Conservation (phyloP, 2,113 vertebrate species). For the Chunga burmeisteri region DNA sequence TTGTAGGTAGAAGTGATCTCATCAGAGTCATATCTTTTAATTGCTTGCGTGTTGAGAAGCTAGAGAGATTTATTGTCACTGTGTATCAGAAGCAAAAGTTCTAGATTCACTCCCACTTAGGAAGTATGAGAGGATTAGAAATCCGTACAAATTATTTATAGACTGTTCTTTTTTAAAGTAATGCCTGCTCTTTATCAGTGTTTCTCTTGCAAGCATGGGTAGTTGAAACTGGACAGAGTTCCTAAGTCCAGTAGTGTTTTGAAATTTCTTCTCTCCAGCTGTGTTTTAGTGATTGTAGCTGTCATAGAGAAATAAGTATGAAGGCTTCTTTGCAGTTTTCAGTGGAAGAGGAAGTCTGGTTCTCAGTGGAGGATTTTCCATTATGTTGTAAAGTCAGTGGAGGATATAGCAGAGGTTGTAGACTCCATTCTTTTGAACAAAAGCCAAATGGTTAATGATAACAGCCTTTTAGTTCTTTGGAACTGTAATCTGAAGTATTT, state of each 20-base stretch:
- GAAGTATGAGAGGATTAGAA: not conserved
- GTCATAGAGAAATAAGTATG: not conserved
- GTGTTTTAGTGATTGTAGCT: not conserved
- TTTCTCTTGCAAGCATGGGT: not conserved
- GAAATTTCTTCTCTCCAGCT: slow-evolving; percentile 6
- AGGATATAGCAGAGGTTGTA: not conserved
- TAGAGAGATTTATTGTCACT: not conserved
- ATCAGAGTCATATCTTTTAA: not conserved
- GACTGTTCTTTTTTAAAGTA: not conserved
- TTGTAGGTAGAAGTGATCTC: slow-evolving; percentile 12
- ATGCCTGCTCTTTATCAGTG: not conserved
- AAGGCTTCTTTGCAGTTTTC: not conserved
- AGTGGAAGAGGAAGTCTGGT: not conserved
- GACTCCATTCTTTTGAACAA: not conserved
- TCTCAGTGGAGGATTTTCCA: not conserved
- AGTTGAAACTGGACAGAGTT: not conserved
- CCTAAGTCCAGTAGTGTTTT: not conserved
- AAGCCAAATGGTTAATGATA: not conserved
- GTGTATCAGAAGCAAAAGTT: not conserved
- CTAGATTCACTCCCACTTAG: not conserved
- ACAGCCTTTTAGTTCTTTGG: not conserved
- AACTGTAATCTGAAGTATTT: not conserved
- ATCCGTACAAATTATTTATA: slow-evolving; percentile 24
- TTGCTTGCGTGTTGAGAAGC: not conserved
- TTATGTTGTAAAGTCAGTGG: not conserved